Base-by-base conservation (phyloP, 2,888 invertebrate species). In the Leucophenga montana region DNA sequence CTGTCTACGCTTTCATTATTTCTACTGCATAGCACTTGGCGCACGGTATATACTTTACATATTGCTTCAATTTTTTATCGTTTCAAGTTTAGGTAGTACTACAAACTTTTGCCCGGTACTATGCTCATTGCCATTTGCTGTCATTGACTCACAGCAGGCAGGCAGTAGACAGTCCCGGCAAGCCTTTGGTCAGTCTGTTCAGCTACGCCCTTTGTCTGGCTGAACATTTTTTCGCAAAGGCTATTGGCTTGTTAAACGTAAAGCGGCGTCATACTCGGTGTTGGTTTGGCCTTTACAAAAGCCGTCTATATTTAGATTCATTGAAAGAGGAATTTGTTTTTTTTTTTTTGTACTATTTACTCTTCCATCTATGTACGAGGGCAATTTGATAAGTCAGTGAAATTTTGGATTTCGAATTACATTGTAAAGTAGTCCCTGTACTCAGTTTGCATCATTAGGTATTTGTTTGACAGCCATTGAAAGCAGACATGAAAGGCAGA, bases 41-140 rank as follows among this genome's bases (percentile, higher is more conserved):
- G 11, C 6, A 31, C 18, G 53, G 20, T 20, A 18, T 69, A 78
- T 73, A 74, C n/a, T n/a, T n/a, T 74, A 59, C 70, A 27, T 65
- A 22, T 56, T 77, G 78, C 79, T 77, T 80, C 82, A 78, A 79
- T 82, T 82, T 82, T 79, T 80, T 82, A 82, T 80, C 79, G 82
- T 78, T 76, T 73, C 73, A 81, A 79, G 82, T 82, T 76, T 84
- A 82, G 82, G 77, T 73, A 74, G 18, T 22, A 56, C 33, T 31
- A 48, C 4, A 82, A 82, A 83, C 78, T 82, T 82, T 82, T 70
- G 6, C 9, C 20, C 3, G 14, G 50, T 50, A 16, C 50, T 11
- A 16, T n/a, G n/a, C n/a, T 16, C 18, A 16, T 16, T 61, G 39
- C 39, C 56, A 13, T n/a, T n/a, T 61, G 61, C 53, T 84, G 83